phyloP scores from a whole-genome alignment of 2,888 invertebrate genomes.

The Tetranychus piercei region DNA sequence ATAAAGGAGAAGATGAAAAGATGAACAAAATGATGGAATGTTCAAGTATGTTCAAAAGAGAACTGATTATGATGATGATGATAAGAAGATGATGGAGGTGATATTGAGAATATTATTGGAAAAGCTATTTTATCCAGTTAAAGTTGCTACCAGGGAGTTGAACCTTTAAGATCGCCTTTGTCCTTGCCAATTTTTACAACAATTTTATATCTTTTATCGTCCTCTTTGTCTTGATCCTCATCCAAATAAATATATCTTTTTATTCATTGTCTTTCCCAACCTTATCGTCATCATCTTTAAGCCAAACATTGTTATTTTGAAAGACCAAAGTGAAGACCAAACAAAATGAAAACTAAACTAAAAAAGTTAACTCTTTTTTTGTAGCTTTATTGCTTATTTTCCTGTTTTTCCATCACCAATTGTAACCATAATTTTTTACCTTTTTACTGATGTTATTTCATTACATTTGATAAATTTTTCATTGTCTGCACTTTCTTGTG shows the following conservation, averaged over 20 bases:
- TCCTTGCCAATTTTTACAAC: background rate
- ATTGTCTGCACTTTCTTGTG: too few relatives aligned
- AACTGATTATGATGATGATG: background rate
- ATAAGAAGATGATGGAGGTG: background rate
- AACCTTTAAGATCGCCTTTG: background rate
- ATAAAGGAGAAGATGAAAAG: background rate
- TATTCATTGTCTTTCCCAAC: constrained; percentile 9
- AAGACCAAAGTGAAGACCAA: too few relatives aligned
- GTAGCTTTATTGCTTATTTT: too few relatives aligned
- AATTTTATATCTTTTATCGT: background rate
- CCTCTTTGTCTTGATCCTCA: background rate
- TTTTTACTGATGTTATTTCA: too few relatives aligned
- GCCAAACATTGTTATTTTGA: too few relatives aligned
- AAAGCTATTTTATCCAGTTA: background rate
- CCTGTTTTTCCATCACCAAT: too few relatives aligned
- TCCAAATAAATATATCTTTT: background rate
- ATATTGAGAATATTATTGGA: background rate
- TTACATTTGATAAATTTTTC: too few relatives aligned
- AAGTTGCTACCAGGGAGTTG: background rate
- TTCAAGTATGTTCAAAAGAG: background rate
- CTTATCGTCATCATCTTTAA: background rate
- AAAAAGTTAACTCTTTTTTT: too few relatives aligned
- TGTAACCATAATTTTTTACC: too few relatives aligned
- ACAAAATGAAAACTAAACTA: too few relatives aligned
- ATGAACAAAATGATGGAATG: too few relatives aligned